Conservation (phyloP, 2,888 invertebrate genomes). For the Caenorhabditis sp. region DNA sequence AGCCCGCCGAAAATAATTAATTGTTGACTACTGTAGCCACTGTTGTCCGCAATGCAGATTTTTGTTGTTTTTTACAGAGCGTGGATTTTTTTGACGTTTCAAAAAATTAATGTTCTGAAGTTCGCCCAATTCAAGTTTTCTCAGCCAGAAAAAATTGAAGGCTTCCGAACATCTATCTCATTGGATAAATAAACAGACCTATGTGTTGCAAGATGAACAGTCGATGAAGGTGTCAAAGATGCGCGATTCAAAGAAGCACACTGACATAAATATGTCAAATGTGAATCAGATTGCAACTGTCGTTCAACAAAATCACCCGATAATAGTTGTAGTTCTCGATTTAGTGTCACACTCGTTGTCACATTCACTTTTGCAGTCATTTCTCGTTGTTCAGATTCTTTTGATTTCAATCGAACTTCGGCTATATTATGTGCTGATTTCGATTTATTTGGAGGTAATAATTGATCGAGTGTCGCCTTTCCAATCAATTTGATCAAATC, state of each 20-base stretch:
- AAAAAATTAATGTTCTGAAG: background rate
- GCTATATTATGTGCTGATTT: constrained; percentile 68
- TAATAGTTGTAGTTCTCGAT: constrained; percentile 68
- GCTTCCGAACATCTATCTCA: no score
- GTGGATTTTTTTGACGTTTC: background rate
- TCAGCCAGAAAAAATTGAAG: no score
- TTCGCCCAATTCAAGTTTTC: no score
- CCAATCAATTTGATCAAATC: constrained; percentile 64
- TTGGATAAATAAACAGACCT: constrained; percentile 41
- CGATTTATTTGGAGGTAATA: constrained; percentile 71
- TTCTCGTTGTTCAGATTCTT: constrained; percentile 57
- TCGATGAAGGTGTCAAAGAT: constrained; percentile 57
- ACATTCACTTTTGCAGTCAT: constrained; percentile 63
- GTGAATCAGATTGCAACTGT: constrained; percentile 54
- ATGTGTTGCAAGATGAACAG: constrained; percentile 65
- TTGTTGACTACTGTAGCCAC: no score
- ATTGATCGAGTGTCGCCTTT: constrained; percentile 53
- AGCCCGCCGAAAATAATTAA: no score
- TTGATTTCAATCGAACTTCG: constrained; percentile 64
- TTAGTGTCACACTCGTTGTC: constrained; percentile 69
- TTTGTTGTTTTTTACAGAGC: no score
- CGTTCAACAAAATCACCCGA: constrained; percentile 66
- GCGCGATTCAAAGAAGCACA: constrained; percentile 65
- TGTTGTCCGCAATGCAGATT: no score
- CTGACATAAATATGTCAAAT: constrained; percentile 67